These are phyloP conservation scores for Drosophila paramelanica DNA, from an alignment of 2,888 invertebrate genomes.

Conservation along the genomic window DNA sequence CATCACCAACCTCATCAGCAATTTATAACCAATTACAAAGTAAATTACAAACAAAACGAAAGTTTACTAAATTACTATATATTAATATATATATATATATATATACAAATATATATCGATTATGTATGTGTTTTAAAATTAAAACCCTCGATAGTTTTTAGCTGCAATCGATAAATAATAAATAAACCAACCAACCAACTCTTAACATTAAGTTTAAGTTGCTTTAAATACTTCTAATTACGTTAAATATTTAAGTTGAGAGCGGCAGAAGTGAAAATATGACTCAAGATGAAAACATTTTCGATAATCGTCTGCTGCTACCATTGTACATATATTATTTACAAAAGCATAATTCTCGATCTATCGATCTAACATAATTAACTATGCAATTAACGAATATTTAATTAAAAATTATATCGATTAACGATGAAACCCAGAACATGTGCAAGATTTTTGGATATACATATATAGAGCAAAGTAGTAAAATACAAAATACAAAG, in stretches of 20 bases:
- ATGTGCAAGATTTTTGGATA: constrained; percentile 45
- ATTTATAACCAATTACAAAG: constrained; percentile 50
- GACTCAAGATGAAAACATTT: constrained; percentile 40
- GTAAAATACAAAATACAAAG: constrained; percentile 17
- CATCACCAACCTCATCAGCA: constrained; percentile 57
- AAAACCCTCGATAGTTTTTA: constrained; percentile 53
- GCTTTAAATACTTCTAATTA: constrained; percentile 74
- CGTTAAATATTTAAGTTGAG: constrained; percentile 57
- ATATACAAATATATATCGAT: constrained; percentile 31
- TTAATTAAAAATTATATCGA: constrained; percentile 26
- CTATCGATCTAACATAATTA: constrained; percentile 41
- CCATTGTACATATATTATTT: constrained; percentile 61
- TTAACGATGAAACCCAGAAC: constrained; percentile 27
- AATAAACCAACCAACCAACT: constrained; percentile 42
- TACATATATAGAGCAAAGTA: constrained; percentile 37
- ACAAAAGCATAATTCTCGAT: constrained; percentile 50
- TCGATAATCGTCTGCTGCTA: constrained; percentile 34
- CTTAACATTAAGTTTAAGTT: constrained; percentile 74
- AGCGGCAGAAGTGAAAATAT: constrained; percentile 23
- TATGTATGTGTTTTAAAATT: constrained; percentile 47
- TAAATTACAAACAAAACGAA: constrained; percentile 4
- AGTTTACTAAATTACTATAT: constrained; percentile 29
- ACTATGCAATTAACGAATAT: constrained; percentile 38
- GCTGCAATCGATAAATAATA: constrained; percentile 47
- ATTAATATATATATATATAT: constrained; percentile 27